Conservation (phyloP, 2,113 vertebrate species). For the Alligator mississippiensis region DNA sequence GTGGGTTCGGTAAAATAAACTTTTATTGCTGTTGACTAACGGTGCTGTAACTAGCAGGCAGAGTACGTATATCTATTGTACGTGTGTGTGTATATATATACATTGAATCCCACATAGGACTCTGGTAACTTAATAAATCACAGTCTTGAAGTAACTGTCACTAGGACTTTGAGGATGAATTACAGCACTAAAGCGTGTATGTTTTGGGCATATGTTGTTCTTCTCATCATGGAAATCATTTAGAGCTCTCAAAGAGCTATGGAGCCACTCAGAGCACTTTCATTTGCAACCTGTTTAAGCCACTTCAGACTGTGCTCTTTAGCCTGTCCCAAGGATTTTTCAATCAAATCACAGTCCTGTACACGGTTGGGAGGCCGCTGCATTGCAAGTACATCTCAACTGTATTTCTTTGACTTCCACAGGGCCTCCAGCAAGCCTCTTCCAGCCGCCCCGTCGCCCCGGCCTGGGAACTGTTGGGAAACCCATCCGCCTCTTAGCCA, state of each 20-base stretch:
- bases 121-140: background rate
- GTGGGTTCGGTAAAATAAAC: background rate
- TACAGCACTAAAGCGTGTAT: background rate
- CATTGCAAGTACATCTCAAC: background rate
- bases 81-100: background rate
- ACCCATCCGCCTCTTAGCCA: constrained; percentile 96
- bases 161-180: background rate
- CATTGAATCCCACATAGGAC: background rate
- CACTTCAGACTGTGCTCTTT: background rate
- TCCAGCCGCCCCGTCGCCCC: constrained; percentile 96
- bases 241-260: background rate
- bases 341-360: background rate
- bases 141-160: background rate
- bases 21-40: background rate
- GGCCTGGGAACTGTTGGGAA: constrained; percentile 98
- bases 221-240: background rate
- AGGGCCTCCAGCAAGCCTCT: constrained; percentile 95
- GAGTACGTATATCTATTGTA: background rate
- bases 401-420: constrained; percentile 18
- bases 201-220: background rate
- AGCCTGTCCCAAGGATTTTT: background rate
- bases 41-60: background rate
- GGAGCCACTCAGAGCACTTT: background rate
- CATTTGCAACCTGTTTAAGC: background rate
- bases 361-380: background rate